A percentile compares a stretch with the other conserved stretches of the same genome.
phyloP scores from a whole-genome alignment of 2,888 invertebrate genomes.

The Patella ulyssiponensis region DNA sequence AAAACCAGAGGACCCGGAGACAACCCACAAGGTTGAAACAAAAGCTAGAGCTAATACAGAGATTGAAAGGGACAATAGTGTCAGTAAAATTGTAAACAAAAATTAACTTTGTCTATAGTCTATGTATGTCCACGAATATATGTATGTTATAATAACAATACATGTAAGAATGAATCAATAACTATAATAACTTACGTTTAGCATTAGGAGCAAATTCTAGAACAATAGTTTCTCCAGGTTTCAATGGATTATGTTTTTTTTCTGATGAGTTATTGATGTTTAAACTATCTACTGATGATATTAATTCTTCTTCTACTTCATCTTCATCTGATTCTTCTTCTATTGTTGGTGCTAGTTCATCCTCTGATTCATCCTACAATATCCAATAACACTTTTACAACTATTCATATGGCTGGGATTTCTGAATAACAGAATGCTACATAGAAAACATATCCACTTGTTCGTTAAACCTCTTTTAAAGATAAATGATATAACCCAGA shows the following conservation, averaged over 20 bases:
- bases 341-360: conserved; percentile 52
- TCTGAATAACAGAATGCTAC: no score
- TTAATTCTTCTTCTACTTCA: conserved; percentile 50
- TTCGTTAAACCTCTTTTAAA: no score
- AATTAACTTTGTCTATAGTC: background rate
- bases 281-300: conserved; percentile 41
- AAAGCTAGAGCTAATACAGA: background rate
- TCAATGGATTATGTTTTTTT: conserved; percentile 40
- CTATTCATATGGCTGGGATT: no score
- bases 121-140: background rate
- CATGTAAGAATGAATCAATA: background rate
- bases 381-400: background rate
- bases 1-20: no score
- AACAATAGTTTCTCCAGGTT: conserved; percentile 63
- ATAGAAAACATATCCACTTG: no score
- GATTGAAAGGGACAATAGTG: background rate
- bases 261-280: conserved; percentile 27
- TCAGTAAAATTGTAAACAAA: background rate
- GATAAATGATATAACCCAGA: no score
- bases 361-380: conserved; percentile 52
- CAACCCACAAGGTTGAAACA: background rate
- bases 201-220: conserved; percentile 60
- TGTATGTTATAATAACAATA: background rate
- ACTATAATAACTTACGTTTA: conserved; percentile 38
- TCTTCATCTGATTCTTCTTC: conserved; percentile 47